These are phyloP conservation scores for Drosophila rufa DNA, from an alignment of 1,140 invertebrate genomes.

Conservation along the genomic window DNA sequence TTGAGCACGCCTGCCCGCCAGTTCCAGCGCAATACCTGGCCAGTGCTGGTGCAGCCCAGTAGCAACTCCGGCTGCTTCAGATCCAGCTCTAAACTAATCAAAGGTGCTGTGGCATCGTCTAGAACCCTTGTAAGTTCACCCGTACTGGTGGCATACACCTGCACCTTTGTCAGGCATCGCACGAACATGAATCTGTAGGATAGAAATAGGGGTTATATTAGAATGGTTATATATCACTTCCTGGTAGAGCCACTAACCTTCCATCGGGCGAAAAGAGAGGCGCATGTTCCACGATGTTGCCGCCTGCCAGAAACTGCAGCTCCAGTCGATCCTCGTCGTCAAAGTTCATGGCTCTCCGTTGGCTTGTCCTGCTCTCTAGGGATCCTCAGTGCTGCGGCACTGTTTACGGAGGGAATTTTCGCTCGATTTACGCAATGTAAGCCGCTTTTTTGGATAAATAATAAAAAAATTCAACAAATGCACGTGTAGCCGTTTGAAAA, in stretches of 20 bases:
- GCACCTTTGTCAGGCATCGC: slow-evolving; percentile 86
- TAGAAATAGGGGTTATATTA: slow-evolving; percentile 1
- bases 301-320: slow-evolving; percentile 86
- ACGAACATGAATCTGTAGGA: slow-evolving; percentile 87
- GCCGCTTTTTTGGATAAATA: slow-evolving; percentile 10
- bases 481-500: slow-evolving; percentile 29
- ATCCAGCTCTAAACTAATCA: slow-evolving; percentile 86
- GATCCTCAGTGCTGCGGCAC: slow-evolving; percentile 28
- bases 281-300: slow-evolving; percentile 87
- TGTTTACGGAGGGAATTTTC: neutral
- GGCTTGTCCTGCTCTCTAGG: neutral
- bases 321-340: slow-evolving; percentile 70
- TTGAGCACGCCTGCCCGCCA: slow-evolving; percentile 86
- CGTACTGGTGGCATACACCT: slow-evolving; percentile 87
- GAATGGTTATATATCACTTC: slow-evolving; percentile 14
- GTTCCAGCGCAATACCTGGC: slow-evolving; percentile 87
- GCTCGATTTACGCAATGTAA: neutral
- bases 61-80: slow-evolving; percentile 85
- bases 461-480: slow-evolving; percentile 39
- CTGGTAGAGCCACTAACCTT: slow-evolving; percentile 86
- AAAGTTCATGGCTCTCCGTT: slow-evolving; percentile 61
- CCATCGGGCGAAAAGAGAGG: slow-evolving; percentile 88
- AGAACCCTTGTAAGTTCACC: slow-evolving; percentile 87
- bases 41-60: slow-evolving; percentile 86
- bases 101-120: slow-evolving; percentile 84